Percentiles rank a stretch among this genome's conserved stretches.
phyloP scores from a whole-genome alignment of 2,888 invertebrate species.

The Griposia aprilina region DNA sequence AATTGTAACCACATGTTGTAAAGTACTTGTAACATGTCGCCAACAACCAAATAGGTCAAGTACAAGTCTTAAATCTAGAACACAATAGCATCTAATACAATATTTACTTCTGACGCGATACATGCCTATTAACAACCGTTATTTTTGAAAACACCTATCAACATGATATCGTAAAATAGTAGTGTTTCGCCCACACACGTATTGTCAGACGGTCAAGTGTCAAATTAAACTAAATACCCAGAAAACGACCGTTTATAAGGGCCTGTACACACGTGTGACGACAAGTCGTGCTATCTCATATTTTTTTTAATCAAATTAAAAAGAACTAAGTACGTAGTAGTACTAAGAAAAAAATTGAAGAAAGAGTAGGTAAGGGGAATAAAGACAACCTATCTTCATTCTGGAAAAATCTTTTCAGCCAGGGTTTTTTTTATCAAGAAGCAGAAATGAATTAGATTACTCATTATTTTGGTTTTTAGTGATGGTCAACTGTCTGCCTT shows the following conservation, averaged over 20 bases:
- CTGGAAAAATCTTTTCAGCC: neutral
- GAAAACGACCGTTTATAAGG: conserved; percentile 69
- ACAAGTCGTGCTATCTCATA: neutral
- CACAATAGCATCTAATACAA: conserved; percentile 18
- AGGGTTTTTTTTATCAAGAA: neutral
- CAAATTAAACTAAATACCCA: conserved; percentile 72
- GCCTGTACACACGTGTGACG: conserved; percentile 53
- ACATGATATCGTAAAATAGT: conserved; percentile 55
- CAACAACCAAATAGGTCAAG: conserved; percentile 51
- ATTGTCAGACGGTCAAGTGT: conserved; percentile 70
- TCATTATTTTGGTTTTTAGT: too few species aligned
- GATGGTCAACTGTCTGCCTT: neutral
- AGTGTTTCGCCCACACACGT: conserved; percentile 69
- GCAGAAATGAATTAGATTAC: too few species aligned
- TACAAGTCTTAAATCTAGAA: conserved; percentile 25
- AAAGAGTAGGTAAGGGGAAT: neutral
- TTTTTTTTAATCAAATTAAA: neutral
- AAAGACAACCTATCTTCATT: neutral
- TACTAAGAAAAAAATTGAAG: neutral
- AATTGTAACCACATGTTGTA: conserved; percentile 52
- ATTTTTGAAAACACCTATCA: conserved; percentile 62
- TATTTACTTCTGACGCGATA: conserved; percentile 56
- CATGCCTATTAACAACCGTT: conserved; percentile 43
- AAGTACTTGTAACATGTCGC: neutral
- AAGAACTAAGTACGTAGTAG: too few species aligned